phyloP scores from a whole-genome alignment of 1,140 invertebrate genomes.

The Pogonomyrmex barbatus region DNA sequence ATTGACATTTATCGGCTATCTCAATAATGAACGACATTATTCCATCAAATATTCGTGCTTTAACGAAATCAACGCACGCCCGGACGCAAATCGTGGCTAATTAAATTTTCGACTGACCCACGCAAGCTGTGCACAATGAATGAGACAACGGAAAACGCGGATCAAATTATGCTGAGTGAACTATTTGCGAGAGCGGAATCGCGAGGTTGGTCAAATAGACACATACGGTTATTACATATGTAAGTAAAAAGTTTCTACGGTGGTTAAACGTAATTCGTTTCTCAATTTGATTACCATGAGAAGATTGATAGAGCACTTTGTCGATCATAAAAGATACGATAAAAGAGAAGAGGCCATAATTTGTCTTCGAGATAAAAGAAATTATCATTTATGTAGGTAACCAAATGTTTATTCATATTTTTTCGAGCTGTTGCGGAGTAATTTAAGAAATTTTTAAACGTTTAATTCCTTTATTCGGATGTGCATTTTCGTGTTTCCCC shows the following conservation, averaged over 20 bases:
- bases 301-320: background rate
- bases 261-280: background rate
- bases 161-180: constrained; percentile 26
- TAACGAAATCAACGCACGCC: constrained; percentile 42
- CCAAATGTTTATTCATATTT: background rate
- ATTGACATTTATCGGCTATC: background rate
- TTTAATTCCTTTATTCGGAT: background rate
- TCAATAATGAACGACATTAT: constrained; percentile 39
- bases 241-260: background rate
- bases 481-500: background rate
- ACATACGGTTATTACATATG: background rate
- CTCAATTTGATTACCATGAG: background rate
- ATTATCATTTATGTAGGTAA: too few relatives aligned
- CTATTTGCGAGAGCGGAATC: background rate
- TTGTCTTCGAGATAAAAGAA: too few relatives aligned
- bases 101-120: constrained; percentile 56
- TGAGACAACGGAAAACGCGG: background rate
- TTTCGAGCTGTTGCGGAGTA: background rate
- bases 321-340: background rate
- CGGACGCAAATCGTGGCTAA: constrained; percentile 41
- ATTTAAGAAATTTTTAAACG: background rate
- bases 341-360: background rate
- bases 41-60: constrained; percentile 32
- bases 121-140: background rate
- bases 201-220: background rate